A percentile compares a stretch with the other conserved stretches of the same genome.
Evolutionary conservation across 2,888 invertebrate genomes (phyloP).

Genomic region (Theretra japonica): DNA sequence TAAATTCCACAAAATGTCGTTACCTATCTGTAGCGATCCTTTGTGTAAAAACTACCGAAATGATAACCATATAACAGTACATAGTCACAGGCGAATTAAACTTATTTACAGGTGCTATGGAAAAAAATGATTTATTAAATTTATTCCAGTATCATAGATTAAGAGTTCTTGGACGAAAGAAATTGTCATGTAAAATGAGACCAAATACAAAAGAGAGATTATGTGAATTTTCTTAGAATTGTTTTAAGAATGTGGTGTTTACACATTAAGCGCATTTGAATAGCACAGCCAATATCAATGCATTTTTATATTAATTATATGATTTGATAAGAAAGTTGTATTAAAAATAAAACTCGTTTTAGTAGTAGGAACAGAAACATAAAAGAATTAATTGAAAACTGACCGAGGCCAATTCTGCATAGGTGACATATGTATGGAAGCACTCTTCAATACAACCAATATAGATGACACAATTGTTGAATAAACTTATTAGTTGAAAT

Average conservation of each 20-base stretch:
- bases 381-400: neutral
- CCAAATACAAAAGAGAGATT: slow-evolving; percentile 10
- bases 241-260: slow-evolving; percentile 5
- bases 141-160: slow-evolving; percentile 15
- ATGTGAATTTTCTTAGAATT: neutral
- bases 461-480: slow-evolving; percentile 57
- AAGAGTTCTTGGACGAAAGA: slow-evolving; percentile 1
- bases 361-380: neutral
- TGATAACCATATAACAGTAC: neutral
- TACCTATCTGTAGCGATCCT: neutral
- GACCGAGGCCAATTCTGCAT: slow-evolving; percentile 12
- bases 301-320: slow-evolving; percentile 10
- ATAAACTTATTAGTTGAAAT: slow-evolving; percentile 57
- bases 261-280: neutral
- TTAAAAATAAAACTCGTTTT: neutral
- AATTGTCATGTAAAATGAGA: slow-evolving; percentile 16
- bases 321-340: slow-evolving; percentile 6
- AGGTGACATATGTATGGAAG: slow-evolving; percentile 6
- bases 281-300: neutral
- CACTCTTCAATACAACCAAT: slow-evolving; percentile 28
- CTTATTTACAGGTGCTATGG: slow-evolving; percentile 2
- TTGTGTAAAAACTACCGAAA: neutral
- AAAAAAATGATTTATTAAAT: neutral
- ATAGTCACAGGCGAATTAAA: slow-evolving; percentile 1
- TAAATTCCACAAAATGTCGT: neutral